Percentiles rank a stretch among this genome's conserved stretches.
phyloP scores from a whole-genome alignment of 2,888 invertebrate genomes.

The Cheilosia impressa region DNA sequence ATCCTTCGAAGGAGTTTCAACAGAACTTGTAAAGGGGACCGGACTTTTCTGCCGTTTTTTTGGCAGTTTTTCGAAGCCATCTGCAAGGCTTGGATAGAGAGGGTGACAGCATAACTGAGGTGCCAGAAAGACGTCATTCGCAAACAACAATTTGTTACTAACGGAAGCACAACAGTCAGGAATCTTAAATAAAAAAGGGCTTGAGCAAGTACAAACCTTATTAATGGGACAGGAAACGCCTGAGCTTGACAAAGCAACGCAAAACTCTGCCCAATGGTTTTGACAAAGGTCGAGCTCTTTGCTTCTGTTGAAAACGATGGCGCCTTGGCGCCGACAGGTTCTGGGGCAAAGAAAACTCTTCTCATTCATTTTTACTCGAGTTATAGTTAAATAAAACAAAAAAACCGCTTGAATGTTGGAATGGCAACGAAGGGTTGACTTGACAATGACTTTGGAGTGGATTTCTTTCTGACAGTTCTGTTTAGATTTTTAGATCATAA shows the following conservation, averaged over 20 bases:
- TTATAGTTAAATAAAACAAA: constrained; percentile 7
- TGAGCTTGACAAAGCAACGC: constrained; percentile 88
- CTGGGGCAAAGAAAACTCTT: constrained; percentile 80
- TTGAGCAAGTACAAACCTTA: constrained; percentile 85
- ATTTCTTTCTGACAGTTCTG: too few species aligned
- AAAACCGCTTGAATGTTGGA: constrained; percentile 2
- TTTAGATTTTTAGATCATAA: too few species aligned
- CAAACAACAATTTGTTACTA: too few species aligned
- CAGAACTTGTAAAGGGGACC: too few species aligned
- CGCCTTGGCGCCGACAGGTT: constrained; percentile 86
- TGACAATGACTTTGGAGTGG: neutral
- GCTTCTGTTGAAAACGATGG: constrained; percentile 87
- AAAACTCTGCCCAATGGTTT: constrained; percentile 84
- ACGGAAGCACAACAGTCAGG: too few species aligned
- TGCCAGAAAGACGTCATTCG: too few species aligned
- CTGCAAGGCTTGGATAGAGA: too few species aligned
- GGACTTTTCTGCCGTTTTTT: too few species aligned
- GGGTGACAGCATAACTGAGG: too few species aligned
- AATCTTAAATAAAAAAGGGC: too few species aligned
- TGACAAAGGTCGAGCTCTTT: constrained; percentile 85
- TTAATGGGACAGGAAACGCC: constrained; percentile 88
- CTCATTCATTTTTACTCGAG: neutral
- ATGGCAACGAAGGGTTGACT: constrained; percentile 38
- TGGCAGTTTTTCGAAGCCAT: too few species aligned
- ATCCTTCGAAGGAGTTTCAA: too few species aligned